Percentiles rank a stretch among this genome's conserved stretches.
Evolutionary conservation across 1,140 invertebrate species (phyloP).

Genomic region (Conopomorpha cramerella): DNA sequence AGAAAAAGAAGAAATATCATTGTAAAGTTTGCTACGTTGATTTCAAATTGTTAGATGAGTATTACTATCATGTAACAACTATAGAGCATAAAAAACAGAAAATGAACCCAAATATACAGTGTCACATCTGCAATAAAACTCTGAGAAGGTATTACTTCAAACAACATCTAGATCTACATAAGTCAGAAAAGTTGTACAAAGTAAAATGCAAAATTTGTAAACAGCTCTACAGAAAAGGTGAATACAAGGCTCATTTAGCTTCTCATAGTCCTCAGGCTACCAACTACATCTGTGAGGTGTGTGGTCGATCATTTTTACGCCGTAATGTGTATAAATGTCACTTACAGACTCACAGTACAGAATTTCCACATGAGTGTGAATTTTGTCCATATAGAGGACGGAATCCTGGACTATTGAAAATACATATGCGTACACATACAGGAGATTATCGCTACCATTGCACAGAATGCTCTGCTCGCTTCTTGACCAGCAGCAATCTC

Average conservation of each 20-base stretch:
- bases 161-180: background rate
- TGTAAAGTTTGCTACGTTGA: background rate
- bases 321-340: conserved; percentile 10
- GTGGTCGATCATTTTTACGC: conserved; percentile 9
- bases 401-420: conserved; percentile 10
- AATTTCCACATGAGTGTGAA: conserved; percentile 12
- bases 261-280: background rate
- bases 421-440: conserved; percentile 14
- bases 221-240: background rate
- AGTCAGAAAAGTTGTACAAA: background rate
- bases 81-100: conserved; percentile 6
- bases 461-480: conserved; percentile 8
- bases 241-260: conserved; percentile 8
- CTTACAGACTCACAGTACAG: conserved; percentile 8
- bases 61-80: conserved; percentile 10
- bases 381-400: conserved; percentile 13
- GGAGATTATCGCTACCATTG: conserved; percentile 16
- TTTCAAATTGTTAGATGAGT: background rate
- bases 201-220: background rate
- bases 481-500: conserved; percentile 14
- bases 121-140: conserved; percentile 11
- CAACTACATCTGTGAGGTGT: conserved; percentile 12
- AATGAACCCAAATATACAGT: conserved; percentile 6
- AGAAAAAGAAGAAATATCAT: background rate
- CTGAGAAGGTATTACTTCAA: conserved; percentile 4